Evolutionary conservation across 2,888 invertebrate species (phyloP).

Genomic region (Neuroscelio doddi): DNA sequence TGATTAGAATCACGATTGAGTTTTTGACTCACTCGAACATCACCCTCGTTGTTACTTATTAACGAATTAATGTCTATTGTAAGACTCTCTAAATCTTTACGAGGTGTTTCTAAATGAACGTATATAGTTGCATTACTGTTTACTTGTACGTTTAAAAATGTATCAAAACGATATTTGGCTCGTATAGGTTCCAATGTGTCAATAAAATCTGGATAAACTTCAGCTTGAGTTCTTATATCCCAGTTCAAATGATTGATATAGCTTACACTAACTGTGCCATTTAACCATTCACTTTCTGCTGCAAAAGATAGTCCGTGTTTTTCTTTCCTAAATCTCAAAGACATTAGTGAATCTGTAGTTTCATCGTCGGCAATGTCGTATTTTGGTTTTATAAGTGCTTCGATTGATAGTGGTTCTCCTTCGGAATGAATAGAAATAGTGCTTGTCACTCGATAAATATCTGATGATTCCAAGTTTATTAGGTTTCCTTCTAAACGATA

Average conservation of each 20-base stretch:
- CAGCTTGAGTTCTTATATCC: conserved; percentile 48
- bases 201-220: conserved; percentile 27
- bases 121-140: conserved; percentile 64
- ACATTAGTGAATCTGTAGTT: conserved; percentile 27
- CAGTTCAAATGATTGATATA: conserved; percentile 61
- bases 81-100: conserved; percentile 69
- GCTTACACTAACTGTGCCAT: conserved; percentile 49
- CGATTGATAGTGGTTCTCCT: conserved; percentile 22
- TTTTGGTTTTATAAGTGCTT: conserved; percentile 43
- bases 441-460: conserved; percentile 41
- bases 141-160: conserved; percentile 58
- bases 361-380: not conserved
- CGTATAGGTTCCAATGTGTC: conserved; percentile 11
- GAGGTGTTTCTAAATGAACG: conserved; percentile 70
- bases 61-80: conserved; percentile 66
- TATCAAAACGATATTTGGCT: conserved; percentile 48
- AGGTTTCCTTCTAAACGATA: conserved; percentile 57
- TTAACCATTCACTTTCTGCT: conserved; percentile 31
- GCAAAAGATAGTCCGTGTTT: conserved; percentile 46
- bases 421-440: conserved; percentile 15
- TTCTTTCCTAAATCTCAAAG: conserved; percentile 50
- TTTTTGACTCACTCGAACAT: conserved; percentile 60
- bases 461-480: conserved; percentile 40
- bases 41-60: conserved; percentile 62
- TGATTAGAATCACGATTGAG: conserved; percentile 72